Evolutionary conservation across 2,797 vertebrate genomes (phyloP).

Genomic region (Heterohyrax brucei): DNA sequence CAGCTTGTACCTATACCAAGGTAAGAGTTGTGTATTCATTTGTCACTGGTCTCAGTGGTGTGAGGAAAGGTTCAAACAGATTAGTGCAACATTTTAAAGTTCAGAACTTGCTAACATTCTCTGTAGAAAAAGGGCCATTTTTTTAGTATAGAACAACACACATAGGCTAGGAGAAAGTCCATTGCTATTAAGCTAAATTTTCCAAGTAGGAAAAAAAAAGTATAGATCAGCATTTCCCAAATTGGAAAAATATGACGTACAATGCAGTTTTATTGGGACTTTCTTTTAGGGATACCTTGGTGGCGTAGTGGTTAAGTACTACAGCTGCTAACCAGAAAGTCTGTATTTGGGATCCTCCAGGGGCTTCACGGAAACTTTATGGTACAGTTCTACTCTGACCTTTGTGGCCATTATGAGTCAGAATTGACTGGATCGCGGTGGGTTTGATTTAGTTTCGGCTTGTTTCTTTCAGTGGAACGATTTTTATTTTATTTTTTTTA

Average conservation of each 20-base stretch:
- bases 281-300: neutral
- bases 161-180: neutral
- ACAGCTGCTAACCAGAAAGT: no score
- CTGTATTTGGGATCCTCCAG: no score
- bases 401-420: no score
- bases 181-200: neutral
- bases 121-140: neutral
- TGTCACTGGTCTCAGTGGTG: neutral
- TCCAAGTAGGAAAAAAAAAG: conserved; percentile 31
- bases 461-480: neutral
- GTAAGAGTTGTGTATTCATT: conserved; percentile 56
- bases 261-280: neutral
- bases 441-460: no score
- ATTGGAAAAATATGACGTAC: neutral
- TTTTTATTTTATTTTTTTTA: neutral
- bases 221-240: neutral
- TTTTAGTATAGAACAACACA: neutral
- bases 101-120: neutral
- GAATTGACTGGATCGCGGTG: no score
- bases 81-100: neutral
- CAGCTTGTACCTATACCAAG: neutral
- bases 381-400: no score
- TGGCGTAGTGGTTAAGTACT: no score
- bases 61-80: neutral
- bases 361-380: no score